Base-by-base conservation (phyloP, 2,113 vertebrate genomes). In the Callipepla californica region DNA sequence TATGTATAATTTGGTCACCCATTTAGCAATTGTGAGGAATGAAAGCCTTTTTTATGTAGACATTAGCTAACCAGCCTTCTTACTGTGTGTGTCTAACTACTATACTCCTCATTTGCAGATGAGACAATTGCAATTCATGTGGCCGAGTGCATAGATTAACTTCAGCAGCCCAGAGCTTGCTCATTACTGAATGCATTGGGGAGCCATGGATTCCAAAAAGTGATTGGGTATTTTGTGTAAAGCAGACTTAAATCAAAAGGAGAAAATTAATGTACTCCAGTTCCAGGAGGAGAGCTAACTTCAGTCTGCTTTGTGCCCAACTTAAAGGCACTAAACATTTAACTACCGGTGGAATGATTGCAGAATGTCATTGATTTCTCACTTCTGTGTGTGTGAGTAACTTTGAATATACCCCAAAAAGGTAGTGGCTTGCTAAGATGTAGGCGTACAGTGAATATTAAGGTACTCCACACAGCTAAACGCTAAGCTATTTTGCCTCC, bases 231-330 rank as follows among this genome's bases (percentile, higher is more conserved):
- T 7, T 77, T 48, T 30, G 2, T 51, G 8, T 36, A 69, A 30
- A 45, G 55, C 3, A 55, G 23, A 58, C 11, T 50, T 58, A 6
- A 0, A 1, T n/a, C 28, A 68, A 89, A 87, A 48, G 34, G 11
- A 51, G 20, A n/a, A 84, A 87, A 85, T 61, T 50, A 82, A 36
- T 9, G 19, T 11, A 63, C 36, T 80, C 4, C 15, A 72, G 22
- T n/a, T 69, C 67, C 59, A 76, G 55, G 5, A 44, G 21, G 30
- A 82, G 25, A 80, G 9, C n/a, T 81, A 66, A 59, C 7, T 19
- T 68, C 32, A 42, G 1, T 9, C n/a, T 61, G 34, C 7, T 25
- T 11, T 3, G 6, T 28, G 14, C 7, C 17, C 0, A 68, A 0
- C 50, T 32, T 57, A 85, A 72, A 85, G 25, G 4, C 45, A 47